Evolutionary conservation across 2,113 vertebrate genomes (phyloP).

Genomic region (Corydoras maculifer): DNA sequence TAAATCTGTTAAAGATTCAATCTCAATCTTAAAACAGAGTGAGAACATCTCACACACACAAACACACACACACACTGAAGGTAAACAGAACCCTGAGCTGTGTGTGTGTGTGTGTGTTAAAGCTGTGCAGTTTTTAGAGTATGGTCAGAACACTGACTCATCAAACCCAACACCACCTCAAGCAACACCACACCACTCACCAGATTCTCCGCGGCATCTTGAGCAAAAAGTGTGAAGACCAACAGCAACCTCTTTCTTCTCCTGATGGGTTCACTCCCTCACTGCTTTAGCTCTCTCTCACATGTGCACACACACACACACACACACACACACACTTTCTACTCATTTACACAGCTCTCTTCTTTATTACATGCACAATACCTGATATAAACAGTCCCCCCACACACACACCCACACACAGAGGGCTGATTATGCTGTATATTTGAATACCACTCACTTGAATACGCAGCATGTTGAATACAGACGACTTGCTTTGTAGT

Average conservation of each 20-base stretch:
- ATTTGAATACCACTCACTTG: slow-evolving; percentile 27
- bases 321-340: slow-evolving; percentile 11
- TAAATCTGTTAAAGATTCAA: too few relatives aligned
- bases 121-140: too few relatives aligned
- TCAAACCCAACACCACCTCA: not conserved
- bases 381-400: slow-evolving; percentile 40
- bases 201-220: slow-evolving; percentile 49
- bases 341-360: slow-evolving; percentile 42
- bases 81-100: not conserved
- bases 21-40: not conserved
- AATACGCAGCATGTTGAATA: slow-evolving; percentile 36
- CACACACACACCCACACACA: slow-evolving; percentile 29
- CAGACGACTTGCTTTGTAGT: slow-evolving; percentile 44
- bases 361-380: slow-evolving; percentile 39
- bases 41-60: not conserved
- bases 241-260: slow-evolving; percentile 12
- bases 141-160: not conserved
- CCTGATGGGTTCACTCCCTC: not conserved
- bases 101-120: too few relatives aligned
- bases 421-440: slow-evolving; percentile 42
- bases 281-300: slow-evolving; percentile 7
- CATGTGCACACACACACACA: slow-evolving; percentile 12
- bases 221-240: slow-evolving; percentile 17
- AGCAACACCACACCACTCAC: slow-evolving; percentile 39
- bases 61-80: slow-evolving; percentile 1